Evolutionary conservation across 2,888 invertebrate species (phyloP).

Genomic region (Drosophila hawaiiensis): DNA sequence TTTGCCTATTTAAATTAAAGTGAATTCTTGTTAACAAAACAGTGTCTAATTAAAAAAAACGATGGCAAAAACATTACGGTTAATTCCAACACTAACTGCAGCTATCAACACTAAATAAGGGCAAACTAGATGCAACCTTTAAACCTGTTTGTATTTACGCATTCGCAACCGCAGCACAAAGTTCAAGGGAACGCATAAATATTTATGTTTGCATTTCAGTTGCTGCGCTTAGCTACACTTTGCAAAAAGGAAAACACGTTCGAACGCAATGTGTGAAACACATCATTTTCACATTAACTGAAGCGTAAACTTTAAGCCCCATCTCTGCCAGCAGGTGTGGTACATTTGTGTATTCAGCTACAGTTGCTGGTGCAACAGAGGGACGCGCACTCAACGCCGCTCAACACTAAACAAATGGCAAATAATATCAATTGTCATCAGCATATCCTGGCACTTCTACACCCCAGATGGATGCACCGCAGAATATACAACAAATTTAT

Average conservation of each 20-base stretch:
- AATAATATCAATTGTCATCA: constrained; percentile 78
- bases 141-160: neutral
- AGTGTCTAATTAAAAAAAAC: neutral
- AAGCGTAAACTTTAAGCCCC: neutral
- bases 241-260: neutral
- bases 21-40: neutral
- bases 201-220: neutral
- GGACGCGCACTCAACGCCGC: too few species aligned
- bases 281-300: neutral
- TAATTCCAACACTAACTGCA: neutral
- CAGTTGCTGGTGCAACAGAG: neutral
- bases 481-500: constrained; percentile 12
- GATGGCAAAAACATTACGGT: neutral
- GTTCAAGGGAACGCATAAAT: neutral
- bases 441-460: constrained; percentile 44
- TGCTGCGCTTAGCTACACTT: neutral
- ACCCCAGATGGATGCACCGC: constrained; percentile 25
- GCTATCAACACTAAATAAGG: neutral
- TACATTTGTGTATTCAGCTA: neutral
- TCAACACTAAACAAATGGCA: constrained; percentile 18
- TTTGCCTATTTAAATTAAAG: neutral
- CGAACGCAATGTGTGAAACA: neutral
- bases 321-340: neutral
- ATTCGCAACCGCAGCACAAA: neutral
- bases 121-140: too few species aligned